A percentile compares a stretch with the other conserved stretches of the same genome.
phyloP scores from a whole-genome alignment of 2,888 invertebrate species.

The Eurois occulta region DNA sequence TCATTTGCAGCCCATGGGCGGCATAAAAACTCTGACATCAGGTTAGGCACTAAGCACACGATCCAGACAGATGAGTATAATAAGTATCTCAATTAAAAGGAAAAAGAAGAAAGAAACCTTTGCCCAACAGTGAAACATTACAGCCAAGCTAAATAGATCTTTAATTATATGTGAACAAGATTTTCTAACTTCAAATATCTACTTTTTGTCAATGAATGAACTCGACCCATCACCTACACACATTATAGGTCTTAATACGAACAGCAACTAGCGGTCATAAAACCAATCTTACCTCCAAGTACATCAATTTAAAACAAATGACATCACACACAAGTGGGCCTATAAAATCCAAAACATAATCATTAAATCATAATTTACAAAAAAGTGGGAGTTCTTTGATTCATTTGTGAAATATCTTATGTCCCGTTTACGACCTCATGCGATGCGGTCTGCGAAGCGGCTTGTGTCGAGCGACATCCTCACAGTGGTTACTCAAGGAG shows the following conservation, averaged over 20 bases:
- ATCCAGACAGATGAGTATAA: too few species aligned
- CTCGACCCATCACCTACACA: not conserved
- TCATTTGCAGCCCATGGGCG: too few species aligned
- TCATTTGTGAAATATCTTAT: conserved; percentile 55
- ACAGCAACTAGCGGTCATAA: not conserved
- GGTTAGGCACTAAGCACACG: too few species aligned
- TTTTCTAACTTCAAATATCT: not conserved
- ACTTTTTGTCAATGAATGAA: not conserved
- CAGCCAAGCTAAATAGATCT: not conserved
- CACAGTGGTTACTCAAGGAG: too few species aligned
- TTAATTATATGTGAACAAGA: not conserved
- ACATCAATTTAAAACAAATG: conserved; percentile 35
- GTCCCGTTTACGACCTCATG: not conserved
- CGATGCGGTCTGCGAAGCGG: not conserved
- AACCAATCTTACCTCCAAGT: not conserved
- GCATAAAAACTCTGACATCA: too few species aligned
- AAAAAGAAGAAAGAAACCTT: too few species aligned
- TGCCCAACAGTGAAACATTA: too few species aligned
- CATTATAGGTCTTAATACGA: not conserved
- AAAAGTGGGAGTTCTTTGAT: conserved; percentile 64
- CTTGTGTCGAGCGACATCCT: not conserved
- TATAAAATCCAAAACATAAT: conserved; percentile 28
- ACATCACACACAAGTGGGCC: conserved; percentile 33
- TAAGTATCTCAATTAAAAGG: too few species aligned
- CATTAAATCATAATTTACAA: conserved; percentile 43